These are phyloP conservation scores for Schizaphis graminum DNA, from an alignment of 2,888 invertebrate species.

Conservation along the genomic window DNA sequence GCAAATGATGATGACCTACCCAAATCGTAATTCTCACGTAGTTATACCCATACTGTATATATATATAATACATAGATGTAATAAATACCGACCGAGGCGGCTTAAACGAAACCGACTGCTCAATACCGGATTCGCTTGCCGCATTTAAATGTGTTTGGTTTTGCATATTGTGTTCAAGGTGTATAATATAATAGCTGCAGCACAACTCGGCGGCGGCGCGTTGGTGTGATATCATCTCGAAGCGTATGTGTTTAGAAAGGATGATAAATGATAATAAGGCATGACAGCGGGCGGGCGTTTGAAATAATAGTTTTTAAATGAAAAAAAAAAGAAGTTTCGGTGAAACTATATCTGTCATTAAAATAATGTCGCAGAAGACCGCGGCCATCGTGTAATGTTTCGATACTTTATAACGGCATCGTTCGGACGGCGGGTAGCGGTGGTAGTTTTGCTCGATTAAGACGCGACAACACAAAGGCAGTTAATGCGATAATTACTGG, in stretches of 20 bases:
- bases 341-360: not conserved
- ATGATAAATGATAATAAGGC: not conserved
- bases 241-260: not conserved
- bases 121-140: slow-evolving; percentile 44
- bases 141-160: slow-evolving; percentile 15
- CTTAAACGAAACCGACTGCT: not conserved
- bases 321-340: not conserved
- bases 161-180: slow-evolving; percentile 38
- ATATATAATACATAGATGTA: not conserved
- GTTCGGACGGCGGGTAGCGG: not conserved
- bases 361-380: not conserved
- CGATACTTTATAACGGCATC: not conserved
- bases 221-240: not conserved
- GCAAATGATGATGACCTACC: slow-evolving; percentile 40
- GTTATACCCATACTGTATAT: not conserved
- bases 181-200: not conserved
- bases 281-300: not conserved
- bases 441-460: not conserved
- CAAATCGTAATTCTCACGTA: slow-evolving; percentile 52
- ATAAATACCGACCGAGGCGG: slow-evolving; percentile 19
- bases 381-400: not conserved
- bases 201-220: not conserved
- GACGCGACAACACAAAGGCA: not conserved
- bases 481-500: not conserved
- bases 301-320: not conserved